phyloP scores from a whole-genome alignment of 2,113 vertebrate genomes.

The Pygoscelis antarcticus region DNA sequence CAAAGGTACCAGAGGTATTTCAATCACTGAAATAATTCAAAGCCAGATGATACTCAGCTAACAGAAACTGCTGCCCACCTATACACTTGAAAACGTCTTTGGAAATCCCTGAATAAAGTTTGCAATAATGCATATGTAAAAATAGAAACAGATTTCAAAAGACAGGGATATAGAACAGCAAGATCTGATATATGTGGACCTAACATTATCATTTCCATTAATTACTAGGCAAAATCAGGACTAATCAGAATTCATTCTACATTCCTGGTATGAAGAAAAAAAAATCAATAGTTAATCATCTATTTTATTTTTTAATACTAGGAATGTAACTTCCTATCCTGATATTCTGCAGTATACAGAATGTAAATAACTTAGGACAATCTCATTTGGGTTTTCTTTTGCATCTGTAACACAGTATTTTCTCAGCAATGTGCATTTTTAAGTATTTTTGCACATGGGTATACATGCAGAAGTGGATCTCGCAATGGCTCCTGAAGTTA shows the following conservation, averaged over 20 bases:
- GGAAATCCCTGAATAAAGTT: background rate
- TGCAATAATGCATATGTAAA: background rate
- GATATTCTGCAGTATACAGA: background rate
- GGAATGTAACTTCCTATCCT: background rate
- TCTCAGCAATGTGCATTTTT: background rate
- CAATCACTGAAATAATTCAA: background rate
- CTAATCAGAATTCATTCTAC: background rate
- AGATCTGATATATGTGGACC: background rate
- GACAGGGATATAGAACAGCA: background rate
- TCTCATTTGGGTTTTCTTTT: background rate
- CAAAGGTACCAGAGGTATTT: background rate
- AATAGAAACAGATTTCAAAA: background rate
- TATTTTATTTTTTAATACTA: background rate
- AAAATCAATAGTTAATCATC: background rate
- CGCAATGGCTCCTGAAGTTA: background rate
- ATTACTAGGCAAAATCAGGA: background rate
- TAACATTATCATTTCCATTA: background rate
- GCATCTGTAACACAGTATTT: background rate
- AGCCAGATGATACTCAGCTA: background rate
- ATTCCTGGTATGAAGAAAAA: background rate
- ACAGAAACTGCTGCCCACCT: background rate
- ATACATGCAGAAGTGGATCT: background rate
- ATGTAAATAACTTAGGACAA: background rate
- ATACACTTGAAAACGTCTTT: background rate
- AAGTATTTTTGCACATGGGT: background rate